Evolutionary conservation across 2,888 invertebrate genomes (phyloP), one percentile per base, ranked within the genome.

Genomic region (Tubiluchus corallicola): DNA sequence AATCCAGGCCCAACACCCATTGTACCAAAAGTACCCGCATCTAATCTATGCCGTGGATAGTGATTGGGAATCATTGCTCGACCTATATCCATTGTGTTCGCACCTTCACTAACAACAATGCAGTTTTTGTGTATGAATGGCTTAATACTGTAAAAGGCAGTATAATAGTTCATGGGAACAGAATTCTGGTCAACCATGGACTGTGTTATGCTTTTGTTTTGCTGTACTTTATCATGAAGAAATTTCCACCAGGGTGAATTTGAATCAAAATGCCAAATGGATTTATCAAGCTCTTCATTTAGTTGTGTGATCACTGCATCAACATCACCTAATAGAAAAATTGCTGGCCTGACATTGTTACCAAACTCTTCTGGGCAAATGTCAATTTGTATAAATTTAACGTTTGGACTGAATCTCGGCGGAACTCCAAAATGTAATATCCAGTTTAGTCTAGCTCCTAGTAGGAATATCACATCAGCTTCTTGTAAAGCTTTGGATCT

Each of bases 1-100:
- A 83, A 92, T 1, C 88, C 90, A 1, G 79, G 74, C 1, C 90
- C 90, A 17, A 92, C 87, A 37, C 90, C 90, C 90, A 92, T 92
- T 1, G 92, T 92, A 15, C 92, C 94, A 64, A 90, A 94, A 2
- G 90, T 87, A 4, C 90, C 94, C 3, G 94, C 94, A 64, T 94
- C 94, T 3, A 94, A 70, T 47, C 92, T 51, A 59, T 85, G 88
- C 38, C 88, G 69, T 0, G 92, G 84, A 51, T 76, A 68, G 53
- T 73, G 73, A 62, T 92, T 88, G n/a, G 77, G 68, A 29, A 94
- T 66, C 66, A 92, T 75, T 0, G 85, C 77, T 40, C 94, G 72
- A 0, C 94, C 92, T 58, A 94, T 94, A 60, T 96, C 94, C 96
- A 96, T 96, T 0, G 94, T 96, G 64, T 94, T 94, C 21, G 94